These are phyloP conservation scores for Paradoxurus hermaphroditus DNA, from an alignment of 2,113 vertebrate genomes.

Conservation along the genomic window DNA sequence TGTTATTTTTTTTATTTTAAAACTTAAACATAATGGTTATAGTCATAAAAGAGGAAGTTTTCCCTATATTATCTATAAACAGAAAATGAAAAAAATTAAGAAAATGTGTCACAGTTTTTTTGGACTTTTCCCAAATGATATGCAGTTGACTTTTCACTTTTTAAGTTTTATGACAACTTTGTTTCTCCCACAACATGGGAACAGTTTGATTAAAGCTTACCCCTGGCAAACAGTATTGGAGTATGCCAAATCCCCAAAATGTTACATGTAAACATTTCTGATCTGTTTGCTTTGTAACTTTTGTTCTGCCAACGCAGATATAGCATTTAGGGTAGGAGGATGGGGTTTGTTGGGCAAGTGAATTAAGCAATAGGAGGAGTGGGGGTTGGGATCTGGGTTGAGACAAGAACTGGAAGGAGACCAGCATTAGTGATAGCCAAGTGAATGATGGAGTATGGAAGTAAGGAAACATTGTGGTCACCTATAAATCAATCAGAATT, in stretches of 20 bases:
- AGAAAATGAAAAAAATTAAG: not conserved
- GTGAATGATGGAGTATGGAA: not conserved
- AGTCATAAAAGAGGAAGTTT: not conserved
- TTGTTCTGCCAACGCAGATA: not conserved
- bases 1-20: not conserved
- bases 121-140: not conserved
- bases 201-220: not conserved
- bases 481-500: not conserved
- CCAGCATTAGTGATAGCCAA: not conserved
- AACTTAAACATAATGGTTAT: not conserved
- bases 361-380: not conserved
- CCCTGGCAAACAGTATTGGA: not conserved
- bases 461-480: not conserved
- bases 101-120: not conserved
- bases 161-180: not conserved
- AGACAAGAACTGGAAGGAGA: not conserved
- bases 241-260: not conserved
- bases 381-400: rapidly evolving
- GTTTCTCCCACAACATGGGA: not conserved
- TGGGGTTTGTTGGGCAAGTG: not conserved
- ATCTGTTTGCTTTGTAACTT: not conserved
- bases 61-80: not conserved
- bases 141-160: not conserved
- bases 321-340: not conserved
- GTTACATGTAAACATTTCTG: not conserved